Evolutionary conservation across 2,888 invertebrate genomes (phyloP), one percentile per base, ranked within the genome.

Genomic region (Eupithecia subfuscata): DNA sequence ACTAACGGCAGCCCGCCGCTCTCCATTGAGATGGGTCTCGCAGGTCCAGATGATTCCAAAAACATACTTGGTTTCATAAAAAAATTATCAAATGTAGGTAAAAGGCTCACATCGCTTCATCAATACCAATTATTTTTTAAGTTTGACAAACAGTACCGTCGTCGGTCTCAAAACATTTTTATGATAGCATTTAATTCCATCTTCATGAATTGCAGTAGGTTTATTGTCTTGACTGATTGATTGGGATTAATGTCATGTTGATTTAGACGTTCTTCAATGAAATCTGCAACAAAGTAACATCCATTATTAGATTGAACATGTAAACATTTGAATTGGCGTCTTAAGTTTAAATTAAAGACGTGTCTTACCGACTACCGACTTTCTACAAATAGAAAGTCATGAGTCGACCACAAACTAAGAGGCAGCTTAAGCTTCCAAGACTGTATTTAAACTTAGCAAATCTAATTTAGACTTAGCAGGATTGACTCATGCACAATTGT

Each of bases 1-100:
- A 95, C 92, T 79, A 94, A 82, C 40, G 94, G 94, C 78, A 94
- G 83, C 37, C 94, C 92, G 60, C 94, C 92, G 77, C 91, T 90
- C 86, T 94, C 94, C 93, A 93, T 91, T 83, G 90, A 84, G 83
- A 89, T 90, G 76, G 87, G 84, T 84, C 90, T 89, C 75, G 88
- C 81, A 60, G 90, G 89, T 77, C 88, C 84, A 79, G 87, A 82
- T 79, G 88, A 86, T 83, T 92, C 91, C 82, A 84, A 84, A 86
- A 85, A 86, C 92, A 90, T 93, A 34, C 12, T 60, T 22, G 3
- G 40, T 37, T 67, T 67, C n/a, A 40, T 67, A 40, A 11, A 67
- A 43, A 40, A 67, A 11, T 4, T 77, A 78, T 82, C 81, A 82
- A 81, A 82, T 77, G 40, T 65, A 65, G 12, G 25, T 37, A 34